Evolutionary conservation across 1,140 invertebrate genomes (phyloP).

Genomic region (Heliothis virescens): DNA sequence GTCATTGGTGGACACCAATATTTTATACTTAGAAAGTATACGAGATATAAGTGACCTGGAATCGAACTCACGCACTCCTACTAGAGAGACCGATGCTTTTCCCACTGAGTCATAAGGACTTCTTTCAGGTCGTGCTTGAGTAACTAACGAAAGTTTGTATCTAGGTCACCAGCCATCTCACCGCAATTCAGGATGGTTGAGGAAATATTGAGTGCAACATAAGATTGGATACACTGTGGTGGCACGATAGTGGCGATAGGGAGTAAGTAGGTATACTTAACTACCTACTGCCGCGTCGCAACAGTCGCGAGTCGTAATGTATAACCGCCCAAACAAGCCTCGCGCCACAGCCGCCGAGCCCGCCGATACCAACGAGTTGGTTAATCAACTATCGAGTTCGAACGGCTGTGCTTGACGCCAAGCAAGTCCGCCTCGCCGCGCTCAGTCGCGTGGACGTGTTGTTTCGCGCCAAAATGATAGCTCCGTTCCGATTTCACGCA

Average conservation of each 20-base stretch:
- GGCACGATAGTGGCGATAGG: background rate
- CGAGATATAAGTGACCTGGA: too few species aligned
- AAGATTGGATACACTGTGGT: conserved; percentile 14
- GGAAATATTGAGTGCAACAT: conserved; percentile 16
- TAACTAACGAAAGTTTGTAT: too few species aligned
- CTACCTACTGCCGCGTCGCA: conserved; percentile 44
- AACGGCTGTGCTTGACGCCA: conserved; percentile 29
- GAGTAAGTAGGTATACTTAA: background rate
- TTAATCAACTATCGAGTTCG: conserved; percentile 41
- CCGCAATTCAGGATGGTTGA: background rate
- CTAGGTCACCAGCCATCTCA: too few species aligned
- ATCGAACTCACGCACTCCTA: too few species aligned
- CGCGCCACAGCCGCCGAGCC: conserved; percentile 23
- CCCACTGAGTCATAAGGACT: too few species aligned
- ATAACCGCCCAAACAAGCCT: conserved; percentile 47
- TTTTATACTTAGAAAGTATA: too few species aligned
- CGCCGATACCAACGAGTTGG: conserved; percentile 9
- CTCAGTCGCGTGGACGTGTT: conserved; percentile 60
- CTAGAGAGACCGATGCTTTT: too few species aligned
- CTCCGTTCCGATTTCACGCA: conserved; percentile 60
- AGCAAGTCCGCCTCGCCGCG: conserved; percentile 60
- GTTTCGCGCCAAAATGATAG: conserved; percentile 69
- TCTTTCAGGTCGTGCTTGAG: too few species aligned
- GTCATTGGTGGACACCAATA: too few species aligned
- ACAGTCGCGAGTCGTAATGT: conserved; percentile 22